phyloP scores from a whole-genome alignment of 2,113 vertebrate genomes.

The Acrocephalus arundinaceus region DNA sequence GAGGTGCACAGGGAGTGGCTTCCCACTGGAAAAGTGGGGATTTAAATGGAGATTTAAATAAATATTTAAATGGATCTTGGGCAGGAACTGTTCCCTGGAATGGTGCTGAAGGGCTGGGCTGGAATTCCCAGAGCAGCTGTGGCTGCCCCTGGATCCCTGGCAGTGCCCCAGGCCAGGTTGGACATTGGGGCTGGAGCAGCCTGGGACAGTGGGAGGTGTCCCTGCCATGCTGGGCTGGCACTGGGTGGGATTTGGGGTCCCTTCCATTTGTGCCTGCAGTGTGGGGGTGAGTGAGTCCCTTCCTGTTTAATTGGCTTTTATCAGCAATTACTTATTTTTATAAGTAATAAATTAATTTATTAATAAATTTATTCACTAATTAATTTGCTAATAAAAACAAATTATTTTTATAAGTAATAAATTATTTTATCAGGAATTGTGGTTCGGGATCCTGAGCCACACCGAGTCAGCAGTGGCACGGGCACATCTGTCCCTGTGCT shows the following conservation, averaged over 20 bases:
- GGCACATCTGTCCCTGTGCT: not conserved
- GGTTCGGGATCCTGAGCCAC: no score
- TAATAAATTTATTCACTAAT: no score
- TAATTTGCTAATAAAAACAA: no score
- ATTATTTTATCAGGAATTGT: not conserved
- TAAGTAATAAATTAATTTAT: no score
- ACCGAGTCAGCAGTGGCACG: accelerated
- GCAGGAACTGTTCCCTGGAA: no score
- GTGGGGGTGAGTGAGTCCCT: not conserved
- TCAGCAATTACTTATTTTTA: not conserved
- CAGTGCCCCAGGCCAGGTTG: not conserved
- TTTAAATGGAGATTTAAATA: no score
- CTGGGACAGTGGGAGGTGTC: not conserved
- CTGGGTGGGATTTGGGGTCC: not conserved
- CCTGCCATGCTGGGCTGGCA: not conserved
- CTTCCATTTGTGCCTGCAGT: accelerated
- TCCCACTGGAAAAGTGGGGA: no score
- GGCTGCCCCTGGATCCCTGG: not conserved
- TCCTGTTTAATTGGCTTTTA: not conserved
- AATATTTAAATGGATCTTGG: no score
- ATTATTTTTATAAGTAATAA: no score
- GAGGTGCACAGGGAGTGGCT: no score
- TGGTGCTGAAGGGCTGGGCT: no score
- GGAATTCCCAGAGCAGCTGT: not conserved
- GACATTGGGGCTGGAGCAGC: not conserved